A percentile compares a stretch with the other conserved stretches of the same genome.
Conservation (phyloP, 2,797 vertebrate species). For the Novumbra hubbsi region DNA sequence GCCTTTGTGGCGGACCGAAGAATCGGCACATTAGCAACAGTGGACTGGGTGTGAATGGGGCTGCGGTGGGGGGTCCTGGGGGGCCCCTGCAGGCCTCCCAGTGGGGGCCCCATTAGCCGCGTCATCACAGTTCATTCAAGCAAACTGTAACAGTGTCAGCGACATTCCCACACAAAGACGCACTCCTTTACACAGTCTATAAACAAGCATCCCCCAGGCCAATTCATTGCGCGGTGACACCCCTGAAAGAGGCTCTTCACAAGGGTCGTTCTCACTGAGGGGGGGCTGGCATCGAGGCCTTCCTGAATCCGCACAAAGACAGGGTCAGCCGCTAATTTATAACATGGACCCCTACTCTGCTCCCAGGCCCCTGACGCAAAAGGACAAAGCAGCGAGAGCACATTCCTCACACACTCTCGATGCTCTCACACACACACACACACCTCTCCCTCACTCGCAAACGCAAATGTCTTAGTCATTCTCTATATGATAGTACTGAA, state of each 20-base stretch:
- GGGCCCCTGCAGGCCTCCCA: slow-evolving; percentile 56
- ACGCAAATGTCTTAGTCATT: not conserved
- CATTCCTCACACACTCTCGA: slow-evolving; percentile 15
- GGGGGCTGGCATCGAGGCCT: slow-evolving; percentile 62
- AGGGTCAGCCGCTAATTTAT: slow-evolving; percentile 80
- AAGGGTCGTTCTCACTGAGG: slow-evolving; percentile 64
- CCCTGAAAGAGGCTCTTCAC: slow-evolving; percentile 73
- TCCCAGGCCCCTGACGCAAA: slow-evolving; percentile 69
- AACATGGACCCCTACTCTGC: slow-evolving; percentile 66
- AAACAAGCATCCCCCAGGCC: slow-evolving; percentile 84
- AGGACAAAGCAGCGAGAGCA: slow-evolving; percentile 51
- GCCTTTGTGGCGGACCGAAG: slow-evolving; percentile 76
- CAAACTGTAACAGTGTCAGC: slow-evolving; percentile 87
- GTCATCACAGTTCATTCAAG: slow-evolving; percentile 87
- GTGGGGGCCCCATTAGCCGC: slow-evolving; percentile 81
- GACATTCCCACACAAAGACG: slow-evolving; percentile 88
- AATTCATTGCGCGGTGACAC: slow-evolving; percentile 82
- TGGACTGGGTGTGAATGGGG: slow-evolving; percentile 84
- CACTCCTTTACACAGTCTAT: slow-evolving; percentile 93
- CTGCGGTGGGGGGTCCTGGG: slow-evolving; percentile 84
- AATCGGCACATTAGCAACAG: slow-evolving; percentile 90
- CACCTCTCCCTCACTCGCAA: not conserved
- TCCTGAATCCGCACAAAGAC: slow-evolving; percentile 73
- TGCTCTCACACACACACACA: not conserved
- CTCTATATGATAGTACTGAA: not conserved